phyloP scores from a whole-genome alignment of 1,140 invertebrate species.

The Drosophila orena region DNA sequence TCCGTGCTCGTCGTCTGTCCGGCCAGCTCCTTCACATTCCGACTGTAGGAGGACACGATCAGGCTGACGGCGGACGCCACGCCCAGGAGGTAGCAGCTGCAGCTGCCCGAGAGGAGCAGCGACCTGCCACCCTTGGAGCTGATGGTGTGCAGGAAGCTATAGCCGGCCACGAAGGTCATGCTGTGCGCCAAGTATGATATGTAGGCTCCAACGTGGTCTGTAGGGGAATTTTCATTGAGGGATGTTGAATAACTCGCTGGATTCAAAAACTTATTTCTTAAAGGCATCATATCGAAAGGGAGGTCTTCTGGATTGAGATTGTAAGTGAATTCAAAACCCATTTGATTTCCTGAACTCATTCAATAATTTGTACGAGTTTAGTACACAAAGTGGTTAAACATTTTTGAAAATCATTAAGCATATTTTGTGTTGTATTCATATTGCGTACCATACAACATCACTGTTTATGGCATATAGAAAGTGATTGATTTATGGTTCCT shows the following conservation, averaged over 20 bases:
- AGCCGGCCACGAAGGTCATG: conserved; percentile 74
- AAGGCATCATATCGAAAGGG: too few species aligned
- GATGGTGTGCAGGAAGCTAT: conserved; percentile 73
- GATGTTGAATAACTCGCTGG: background rate
- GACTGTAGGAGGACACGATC: conserved; percentile 61
- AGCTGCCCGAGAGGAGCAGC: conserved; percentile 63
- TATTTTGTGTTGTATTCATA: too few species aligned
- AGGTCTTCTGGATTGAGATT: too few species aligned
- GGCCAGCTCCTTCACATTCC: conserved; percentile 48
- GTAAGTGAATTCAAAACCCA: too few species aligned
- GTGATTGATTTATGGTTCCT: too few species aligned
- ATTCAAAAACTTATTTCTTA: too few species aligned
- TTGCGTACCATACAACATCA: too few species aligned
- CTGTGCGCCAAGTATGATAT: conserved; percentile 79
- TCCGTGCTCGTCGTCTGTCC: conserved; percentile 44
- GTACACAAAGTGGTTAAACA: too few species aligned
- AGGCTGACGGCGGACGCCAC: conserved; percentile 71
- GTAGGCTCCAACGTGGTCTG: conserved; percentile 77
- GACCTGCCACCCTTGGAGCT: conserved; percentile 61
- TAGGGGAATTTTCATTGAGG: background rate
- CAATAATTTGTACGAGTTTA: too few species aligned
- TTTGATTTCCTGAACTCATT: too few species aligned
- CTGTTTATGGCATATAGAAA: too few species aligned
- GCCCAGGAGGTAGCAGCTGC: conserved; percentile 73
- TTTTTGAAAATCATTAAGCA: too few species aligned